Base-by-base conservation (phyloP, 1,140 invertebrate species). In the Saxidomus purpurata region DNA sequence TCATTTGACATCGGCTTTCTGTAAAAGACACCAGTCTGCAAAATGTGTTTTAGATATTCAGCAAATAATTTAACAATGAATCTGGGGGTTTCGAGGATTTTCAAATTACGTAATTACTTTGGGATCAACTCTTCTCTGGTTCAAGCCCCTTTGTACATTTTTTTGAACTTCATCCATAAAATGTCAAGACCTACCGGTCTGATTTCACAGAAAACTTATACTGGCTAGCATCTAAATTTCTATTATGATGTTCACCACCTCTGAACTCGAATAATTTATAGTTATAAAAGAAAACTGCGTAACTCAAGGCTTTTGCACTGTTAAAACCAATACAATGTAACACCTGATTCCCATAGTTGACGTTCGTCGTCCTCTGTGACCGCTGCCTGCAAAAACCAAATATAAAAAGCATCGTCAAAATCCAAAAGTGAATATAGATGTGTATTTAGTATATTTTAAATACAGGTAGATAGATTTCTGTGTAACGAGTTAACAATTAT, bases 251-350 rank as follows among this genome's bases (percentile, higher is more conserved):
- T 13, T 52, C 77, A 4, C 43, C 49, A 9, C 47, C 77, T 15
- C 77, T 17, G n/a, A 80, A 80, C 17, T 47, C 77, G n/a, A 80
- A 80, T 25, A 80, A 1, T 28, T 80, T 80, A n/a, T 47, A 80
- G 17, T 80, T 80, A 47, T 80, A 80, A 59, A 55, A 80, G 38
- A 80, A 67, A 2, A 55, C 49, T 8, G 1, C 52, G 17, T 36
- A 43, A 22, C 22, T 55, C 17, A 43, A 31, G 9, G 22, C 17
- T 22, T 47, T 49, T 13, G 36, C 36, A n/a, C 36, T 28, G 25
- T 49, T n/a, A 8, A 40, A 9, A 2, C 43, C 74, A 25, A 77
- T 77, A n/a, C n/a, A n/a, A n/a, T n/a, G n/a, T n/a, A 47, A 77
- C 67, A 13, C n/a, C n/a, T 11, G 8, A 4, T 6, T 59, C 52